Evolutionary conservation across 2,113 vertebrate genomes (phyloP).

Genomic region (Eurystomus gularis): DNA sequence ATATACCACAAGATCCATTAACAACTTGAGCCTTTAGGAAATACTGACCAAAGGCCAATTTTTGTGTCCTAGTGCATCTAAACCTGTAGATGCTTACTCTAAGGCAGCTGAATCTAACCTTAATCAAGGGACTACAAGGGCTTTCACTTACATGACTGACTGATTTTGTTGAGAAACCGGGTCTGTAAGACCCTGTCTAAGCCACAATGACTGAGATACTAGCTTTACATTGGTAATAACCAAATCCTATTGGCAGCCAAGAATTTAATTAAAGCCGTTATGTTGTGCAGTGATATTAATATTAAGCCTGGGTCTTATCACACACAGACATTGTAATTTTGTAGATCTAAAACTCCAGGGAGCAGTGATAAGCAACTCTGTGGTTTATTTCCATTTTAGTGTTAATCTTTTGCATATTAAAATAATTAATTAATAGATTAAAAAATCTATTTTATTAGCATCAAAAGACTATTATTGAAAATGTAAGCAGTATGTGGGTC

Average conservation of each 20-base stretch:
- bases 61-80: background rate
- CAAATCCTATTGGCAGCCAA: background rate
- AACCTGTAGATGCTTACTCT: background rate
- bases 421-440: background rate
- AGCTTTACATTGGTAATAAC: background rate
- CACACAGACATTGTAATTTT: background rate
- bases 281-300: background rate
- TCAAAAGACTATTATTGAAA: background rate
- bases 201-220: background rate
- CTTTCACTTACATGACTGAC: background rate
- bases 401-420: background rate
- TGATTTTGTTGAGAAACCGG: background rate
- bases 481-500: fast-evolving
- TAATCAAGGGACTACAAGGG: background rate
- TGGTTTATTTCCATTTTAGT: background rate
- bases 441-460: background rate
- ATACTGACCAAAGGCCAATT: background rate
- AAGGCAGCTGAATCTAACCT: background rate
- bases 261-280: background rate
- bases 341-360: background rate
- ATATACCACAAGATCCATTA: background rate
- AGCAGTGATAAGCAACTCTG: fast-evolving
- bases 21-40: background rate
- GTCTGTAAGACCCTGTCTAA: background rate
- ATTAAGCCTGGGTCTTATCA: background rate